Evolutionary conservation across 2,113 vertebrate species (phyloP).

Genomic region (Chionis minor): DNA sequence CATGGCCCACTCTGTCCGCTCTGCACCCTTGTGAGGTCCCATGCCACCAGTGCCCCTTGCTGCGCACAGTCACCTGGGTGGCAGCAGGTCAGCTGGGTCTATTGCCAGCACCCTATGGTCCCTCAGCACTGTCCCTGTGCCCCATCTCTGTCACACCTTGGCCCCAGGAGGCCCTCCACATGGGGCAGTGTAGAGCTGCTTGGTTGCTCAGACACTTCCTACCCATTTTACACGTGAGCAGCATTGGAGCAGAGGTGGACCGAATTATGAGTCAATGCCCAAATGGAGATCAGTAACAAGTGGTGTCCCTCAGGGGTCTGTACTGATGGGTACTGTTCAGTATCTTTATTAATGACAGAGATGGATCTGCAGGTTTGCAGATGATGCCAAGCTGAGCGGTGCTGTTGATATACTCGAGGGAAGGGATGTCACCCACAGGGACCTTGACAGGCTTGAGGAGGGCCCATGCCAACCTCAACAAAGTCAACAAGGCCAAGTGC

Average conservation of each 20-base stretch:
- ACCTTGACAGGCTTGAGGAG: not conserved
- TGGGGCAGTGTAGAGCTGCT: not conserved
- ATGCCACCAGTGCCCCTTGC: fast-evolving
- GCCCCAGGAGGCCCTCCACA: not conserved
- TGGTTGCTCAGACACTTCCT: not conserved
- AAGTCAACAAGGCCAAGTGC: not conserved
- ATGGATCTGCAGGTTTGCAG: not conserved
- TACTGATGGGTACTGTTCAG: not conserved
- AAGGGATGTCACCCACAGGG: not conserved
- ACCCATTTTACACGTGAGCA: not conserved
- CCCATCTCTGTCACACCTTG: not conserved
- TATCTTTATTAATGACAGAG: not conserved
- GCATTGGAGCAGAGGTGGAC: not conserved
- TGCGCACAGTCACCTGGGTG: not conserved
- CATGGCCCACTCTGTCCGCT: not conserved
- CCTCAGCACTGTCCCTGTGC: not conserved
- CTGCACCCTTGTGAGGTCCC: not conserved
- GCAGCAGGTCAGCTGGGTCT: not conserved
- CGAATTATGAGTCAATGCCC: not conserved
- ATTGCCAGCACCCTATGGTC: fast-evolving
- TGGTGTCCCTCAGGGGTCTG: not conserved
- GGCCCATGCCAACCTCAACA: not conserved
- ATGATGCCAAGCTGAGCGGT: not conserved
- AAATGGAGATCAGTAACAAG: not conserved
- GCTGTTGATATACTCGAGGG: fast-evolving